phyloP scores from a whole-genome alignment of 2,113 vertebrate species.

The Cyanistes caeruleus region DNA sequence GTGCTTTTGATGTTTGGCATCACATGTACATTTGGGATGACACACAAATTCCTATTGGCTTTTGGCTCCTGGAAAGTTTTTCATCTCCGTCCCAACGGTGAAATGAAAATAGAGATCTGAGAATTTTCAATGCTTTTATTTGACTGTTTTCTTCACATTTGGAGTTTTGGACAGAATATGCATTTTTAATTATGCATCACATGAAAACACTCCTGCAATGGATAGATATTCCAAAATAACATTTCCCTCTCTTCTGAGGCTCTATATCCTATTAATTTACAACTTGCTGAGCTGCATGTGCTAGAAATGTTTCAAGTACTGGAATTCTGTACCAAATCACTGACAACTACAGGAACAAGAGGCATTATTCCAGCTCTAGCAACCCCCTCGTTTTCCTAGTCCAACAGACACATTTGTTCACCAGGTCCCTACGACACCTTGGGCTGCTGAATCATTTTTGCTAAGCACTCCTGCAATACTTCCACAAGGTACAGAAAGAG shows the following conservation, averaged over 20 bases:
- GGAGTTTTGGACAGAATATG: not conserved
- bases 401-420: not conserved
- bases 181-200: not conserved
- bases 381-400: not conserved
- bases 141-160: not conserved
- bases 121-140: not conserved
- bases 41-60: not conserved
- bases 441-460: not conserved
- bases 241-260: not conserved
- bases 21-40: not conserved
- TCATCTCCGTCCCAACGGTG: not conserved
- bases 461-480: not conserved
- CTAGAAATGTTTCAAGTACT: not conserved
- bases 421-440: not conserved
- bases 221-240: not conserved
- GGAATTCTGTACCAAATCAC: not conserved
- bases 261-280: not conserved
- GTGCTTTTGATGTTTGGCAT: not conserved
- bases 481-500: not conserved
- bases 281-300: not conserved
- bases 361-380: not conserved
- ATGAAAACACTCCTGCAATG: not conserved
- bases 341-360: not conserved
- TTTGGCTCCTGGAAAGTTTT: not conserved
- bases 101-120: not conserved